Percentiles rank a stretch among this genome's conserved stretches.
Conservation (phyloP, 1,140 invertebrate genomes). For the Wiebesia pumilae region DNA sequence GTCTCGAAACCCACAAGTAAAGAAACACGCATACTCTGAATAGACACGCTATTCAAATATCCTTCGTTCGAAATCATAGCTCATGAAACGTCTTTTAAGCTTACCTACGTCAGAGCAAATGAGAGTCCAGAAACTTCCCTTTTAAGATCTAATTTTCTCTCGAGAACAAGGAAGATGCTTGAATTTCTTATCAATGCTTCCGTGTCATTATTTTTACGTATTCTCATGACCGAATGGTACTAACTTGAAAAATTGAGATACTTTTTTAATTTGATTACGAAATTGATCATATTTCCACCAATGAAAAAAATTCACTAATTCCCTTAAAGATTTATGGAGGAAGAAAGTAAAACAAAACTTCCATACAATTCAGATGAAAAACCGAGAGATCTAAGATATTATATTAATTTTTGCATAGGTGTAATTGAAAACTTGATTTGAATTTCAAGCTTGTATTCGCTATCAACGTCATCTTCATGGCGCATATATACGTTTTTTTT, state of each 20-base stretch:
- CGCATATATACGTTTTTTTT: too few relatives aligned
- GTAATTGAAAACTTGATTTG: too few relatives aligned
- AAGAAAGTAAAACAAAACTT: too few relatives aligned
- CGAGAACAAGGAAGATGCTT: not conserved
- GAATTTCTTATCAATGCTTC: conserved; percentile 39
- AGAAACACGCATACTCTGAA: not conserved
- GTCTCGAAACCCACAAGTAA: not conserved
- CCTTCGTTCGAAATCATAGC: not conserved
- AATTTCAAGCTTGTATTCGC: too few relatives aligned
- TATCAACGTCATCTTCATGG: too few relatives aligned
- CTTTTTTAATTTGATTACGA: not conserved
- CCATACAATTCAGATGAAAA: too few relatives aligned
- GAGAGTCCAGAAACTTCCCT: not conserved
- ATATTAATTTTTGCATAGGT: too few relatives aligned
- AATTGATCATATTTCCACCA: not conserved
- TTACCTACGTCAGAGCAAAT: not conserved
- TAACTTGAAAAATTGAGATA: not conserved
- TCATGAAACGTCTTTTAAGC: conserved; percentile 32
- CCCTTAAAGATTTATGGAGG: too few relatives aligned
- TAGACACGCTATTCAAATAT: not conserved
- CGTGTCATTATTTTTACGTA: too few relatives aligned
- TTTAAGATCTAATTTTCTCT: not conserved
- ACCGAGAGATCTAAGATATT: too few relatives aligned
- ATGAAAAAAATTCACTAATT: too few relatives aligned
- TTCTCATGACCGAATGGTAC: too few relatives aligned